phyloP scores from a whole-genome alignment of 2,113 vertebrate species.

The Noturus placidus region DNA sequence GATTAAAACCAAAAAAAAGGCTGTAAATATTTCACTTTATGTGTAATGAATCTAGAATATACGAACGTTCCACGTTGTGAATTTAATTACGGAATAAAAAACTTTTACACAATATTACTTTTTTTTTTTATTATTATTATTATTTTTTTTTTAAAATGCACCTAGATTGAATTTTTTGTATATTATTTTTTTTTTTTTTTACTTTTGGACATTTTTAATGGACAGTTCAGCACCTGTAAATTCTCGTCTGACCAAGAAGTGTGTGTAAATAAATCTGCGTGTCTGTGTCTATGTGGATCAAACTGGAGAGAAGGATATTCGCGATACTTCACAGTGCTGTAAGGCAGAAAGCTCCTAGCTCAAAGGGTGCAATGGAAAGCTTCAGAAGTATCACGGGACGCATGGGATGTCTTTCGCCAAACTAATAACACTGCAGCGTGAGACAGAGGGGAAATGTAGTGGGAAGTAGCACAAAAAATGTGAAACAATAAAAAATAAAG shows the following conservation, averaged over 20 bases:
- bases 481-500: not conserved
- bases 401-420: not conserved
- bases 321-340: not conserved
- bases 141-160: no score
- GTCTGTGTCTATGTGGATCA: not conserved
- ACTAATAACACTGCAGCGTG: conserved; percentile 5
- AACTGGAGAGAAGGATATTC: not conserved
- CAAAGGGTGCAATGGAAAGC: not conserved
- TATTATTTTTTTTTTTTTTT: not conserved
- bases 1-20: no score
- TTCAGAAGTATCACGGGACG: not conserved
- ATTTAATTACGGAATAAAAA: no score
- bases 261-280: not conserved
- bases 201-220: not conserved
- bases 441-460: conserved; percentile 1
- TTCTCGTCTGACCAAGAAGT: not conserved
- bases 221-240: not conserved
- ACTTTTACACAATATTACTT: no score
- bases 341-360: not conserved
- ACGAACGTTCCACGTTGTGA: no score
- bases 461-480: not conserved
- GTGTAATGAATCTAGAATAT: no score
- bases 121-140: no score
- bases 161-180: not conserved
- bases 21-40: no score